These are phyloP conservation scores for Scaptomyza pallida DNA, from an alignment of 1,140 invertebrate species.

Conservation along the genomic window DNA sequence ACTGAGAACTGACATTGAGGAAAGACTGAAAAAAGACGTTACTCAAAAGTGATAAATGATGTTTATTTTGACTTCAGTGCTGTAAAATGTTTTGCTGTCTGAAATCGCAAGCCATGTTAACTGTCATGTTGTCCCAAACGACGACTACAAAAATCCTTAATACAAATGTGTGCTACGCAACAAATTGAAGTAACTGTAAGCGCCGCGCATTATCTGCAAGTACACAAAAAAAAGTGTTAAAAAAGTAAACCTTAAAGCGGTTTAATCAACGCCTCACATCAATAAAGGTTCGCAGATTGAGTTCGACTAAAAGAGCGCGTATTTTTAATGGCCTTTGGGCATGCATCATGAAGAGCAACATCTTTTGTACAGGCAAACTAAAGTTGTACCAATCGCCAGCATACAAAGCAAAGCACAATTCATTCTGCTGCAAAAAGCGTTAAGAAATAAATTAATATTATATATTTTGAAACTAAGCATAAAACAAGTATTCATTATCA, in stretches of 20 bases:
- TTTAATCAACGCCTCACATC: slow-evolving; percentile 43
- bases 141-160: slow-evolving; percentile 43
- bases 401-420: slow-evolving; percentile 60
- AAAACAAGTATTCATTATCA: no score
- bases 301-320: slow-evolving; percentile 62
- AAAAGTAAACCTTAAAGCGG: background rate
- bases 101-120: slow-evolving; percentile 76
- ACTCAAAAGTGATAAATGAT: slow-evolving; percentile 76
- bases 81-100: slow-evolving; percentile 68
- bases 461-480: background rate
- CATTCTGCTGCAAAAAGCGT: slow-evolving; percentile 59
- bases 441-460: background rate
- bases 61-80: slow-evolving; percentile 71
- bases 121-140: slow-evolving; percentile 75
- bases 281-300: slow-evolving; percentile 70
- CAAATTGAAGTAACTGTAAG: slow-evolving; percentile 76
- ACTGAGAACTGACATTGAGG: slow-evolving; percentile 55
- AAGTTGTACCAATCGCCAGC: slow-evolving; percentile 65
- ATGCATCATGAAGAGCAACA: slow-evolving; percentile 60
- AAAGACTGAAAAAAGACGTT: slow-evolving; percentile 13
- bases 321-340: slow-evolving; percentile 65
- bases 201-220: slow-evolving; percentile 67
- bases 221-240: background rate
- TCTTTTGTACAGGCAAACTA: slow-evolving; percentile 43
- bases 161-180: slow-evolving; percentile 64